A percentile compares a stretch with the other conserved stretches of the same genome.
These are phyloP conservation scores for Drosophila infuscata DNA, from an alignment of 2,888 invertebrate genomes.

Conservation along the genomic window DNA sequence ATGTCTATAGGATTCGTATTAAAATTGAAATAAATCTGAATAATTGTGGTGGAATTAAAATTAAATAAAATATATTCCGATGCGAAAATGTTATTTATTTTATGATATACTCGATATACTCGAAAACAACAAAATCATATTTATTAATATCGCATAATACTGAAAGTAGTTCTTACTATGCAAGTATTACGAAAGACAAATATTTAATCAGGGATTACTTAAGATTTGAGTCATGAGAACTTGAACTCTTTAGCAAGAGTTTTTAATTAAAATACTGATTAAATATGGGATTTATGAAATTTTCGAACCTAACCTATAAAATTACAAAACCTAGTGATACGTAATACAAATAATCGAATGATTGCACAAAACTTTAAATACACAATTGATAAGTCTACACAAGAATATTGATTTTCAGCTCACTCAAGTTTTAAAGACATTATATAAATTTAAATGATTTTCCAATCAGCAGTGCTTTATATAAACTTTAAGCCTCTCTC, in stretches of 20 bases:
- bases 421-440: not conserved
- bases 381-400: not conserved
- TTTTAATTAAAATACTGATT: not conserved
- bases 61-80: not conserved
- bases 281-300: not conserved
- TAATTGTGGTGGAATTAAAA: not conserved
- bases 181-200: not conserved
- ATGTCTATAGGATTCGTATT: not conserved
- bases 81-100: not conserved
- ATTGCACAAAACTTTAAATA: not conserved
- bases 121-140: not conserved
- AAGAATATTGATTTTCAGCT: not conserved
- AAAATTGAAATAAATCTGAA: not conserved
- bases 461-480: conserved; percentile 1
- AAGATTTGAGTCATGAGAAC: not conserved
- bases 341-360: not conserved
- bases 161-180: not conserved
- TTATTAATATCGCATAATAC: too few species aligned
- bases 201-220: not conserved
- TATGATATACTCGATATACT: not conserved
- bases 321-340: not conserved
- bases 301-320: not conserved
- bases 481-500: not conserved
- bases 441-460: not conserved
- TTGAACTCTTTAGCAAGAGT: not conserved